Conservation (phyloP, 2,888 invertebrate species). For the Limnephilus auricula region DNA sequence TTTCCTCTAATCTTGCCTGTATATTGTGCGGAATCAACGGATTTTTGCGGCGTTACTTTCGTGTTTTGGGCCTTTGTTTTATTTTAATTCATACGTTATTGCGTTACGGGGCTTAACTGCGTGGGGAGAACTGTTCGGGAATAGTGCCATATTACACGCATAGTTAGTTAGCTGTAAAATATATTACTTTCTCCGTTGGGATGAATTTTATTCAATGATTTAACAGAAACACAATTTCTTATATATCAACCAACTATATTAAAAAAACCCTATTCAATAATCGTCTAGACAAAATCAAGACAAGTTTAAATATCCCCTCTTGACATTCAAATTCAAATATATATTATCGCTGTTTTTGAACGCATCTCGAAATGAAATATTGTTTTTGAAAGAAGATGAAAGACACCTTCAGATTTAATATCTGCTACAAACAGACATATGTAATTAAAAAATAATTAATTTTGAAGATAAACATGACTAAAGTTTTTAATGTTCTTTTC, state of each 20-base stretch:
- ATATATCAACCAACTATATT: not conserved
- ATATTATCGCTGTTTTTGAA: no score
- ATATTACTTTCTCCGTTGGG: not conserved
- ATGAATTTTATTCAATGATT: not conserved
- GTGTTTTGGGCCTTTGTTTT: not conserved
- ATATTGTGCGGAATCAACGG: constrained; percentile 27
- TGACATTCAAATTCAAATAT: no score
- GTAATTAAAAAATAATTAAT: no score
- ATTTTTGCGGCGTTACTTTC: constrained; percentile 25
- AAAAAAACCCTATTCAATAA: no score
- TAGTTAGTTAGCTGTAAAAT: not conserved
- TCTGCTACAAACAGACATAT: no score
- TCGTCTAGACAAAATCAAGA: no score
- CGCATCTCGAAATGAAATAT: no score
- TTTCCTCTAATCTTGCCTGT: constrained; percentile 35
- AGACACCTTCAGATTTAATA: no score
- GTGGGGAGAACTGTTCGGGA: not conserved
- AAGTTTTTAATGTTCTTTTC: no score
- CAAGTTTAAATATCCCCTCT: no score
- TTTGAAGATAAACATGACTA: no score
- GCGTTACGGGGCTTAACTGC: constrained; percentile 18
- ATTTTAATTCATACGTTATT: constrained; percentile 31
- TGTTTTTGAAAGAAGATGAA: no score
- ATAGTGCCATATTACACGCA: not conserved
- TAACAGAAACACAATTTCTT: not conserved